Base-by-base conservation (phyloP, 2,113 vertebrate genomes). In the Scolopax mira region DNA sequence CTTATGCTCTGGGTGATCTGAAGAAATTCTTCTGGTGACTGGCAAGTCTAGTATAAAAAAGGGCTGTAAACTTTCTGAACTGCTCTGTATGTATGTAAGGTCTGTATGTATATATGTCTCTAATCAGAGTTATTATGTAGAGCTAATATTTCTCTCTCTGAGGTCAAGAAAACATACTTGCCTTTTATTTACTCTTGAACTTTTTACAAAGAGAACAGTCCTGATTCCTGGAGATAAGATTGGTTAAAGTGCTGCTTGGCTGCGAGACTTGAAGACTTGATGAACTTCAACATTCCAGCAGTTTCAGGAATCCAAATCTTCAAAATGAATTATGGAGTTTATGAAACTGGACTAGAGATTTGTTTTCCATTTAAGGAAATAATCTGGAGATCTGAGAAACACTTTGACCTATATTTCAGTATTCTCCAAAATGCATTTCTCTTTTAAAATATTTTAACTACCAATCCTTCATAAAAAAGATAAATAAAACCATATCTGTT, bases 211-310 rank as follows among this genome's bases (percentile, higher is more conserved):
- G 71, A 70, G 87, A 92, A 57, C 80, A 87, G 73, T 82, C 70
- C 57, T 95, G 91, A 95, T 92, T 97, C 81, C 93, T 95, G 89
- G 66, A 94, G 91, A 95, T 94, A 96, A 95, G 86, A 87, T 72
- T 92, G 70, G 78, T 94, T 94, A 73, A 85, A 95, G 67, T 62
- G 37, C 85, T 94, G 41, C 48, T 94, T 90, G 85, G 88, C 92
- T 93, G 67, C 83, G 58, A 88, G 87, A 66, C 49, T 27, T 93
- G 74, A 94, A 95, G 84, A 79, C 82, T 93, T 93, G 74, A 79
- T 91, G 91, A 94, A 95, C 91, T 87, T 96, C 57, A 89, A 44
- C 94, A 95, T 97, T 97, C 89, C 87, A 95, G 49, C 65, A 91
- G 41, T 93, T 97, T 93, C 73, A 88, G 78, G 87, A 94, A 93